phyloP scores from a whole-genome alignment of 2,888 invertebrate species.

The Leptopilina syphax region DNA sequence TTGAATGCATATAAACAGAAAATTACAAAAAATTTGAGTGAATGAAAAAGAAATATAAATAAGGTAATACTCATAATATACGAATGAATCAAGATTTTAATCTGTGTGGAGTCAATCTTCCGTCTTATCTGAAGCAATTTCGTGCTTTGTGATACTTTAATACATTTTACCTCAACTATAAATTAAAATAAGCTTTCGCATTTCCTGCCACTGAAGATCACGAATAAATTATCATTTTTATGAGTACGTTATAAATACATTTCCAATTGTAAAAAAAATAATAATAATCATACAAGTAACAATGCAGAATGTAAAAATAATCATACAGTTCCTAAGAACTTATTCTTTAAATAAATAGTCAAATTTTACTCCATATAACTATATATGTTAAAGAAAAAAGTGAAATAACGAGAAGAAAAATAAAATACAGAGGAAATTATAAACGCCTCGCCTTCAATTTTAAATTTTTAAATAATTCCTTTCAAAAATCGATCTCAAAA shows the following conservation, averaged over 20 bases:
- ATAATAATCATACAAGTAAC: neutral
- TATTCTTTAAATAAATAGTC: no score
- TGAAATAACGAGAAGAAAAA: no score
- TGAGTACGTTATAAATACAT: neutral
- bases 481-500: no score
- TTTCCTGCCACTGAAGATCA: conserved; percentile 11
- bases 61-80: neutral
- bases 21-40: neutral
- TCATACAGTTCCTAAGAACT: no score
- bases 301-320: neutral
- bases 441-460: no score
- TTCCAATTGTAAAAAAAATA: neutral
- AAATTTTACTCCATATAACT: no score
- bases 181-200: conserved; percentile 9
- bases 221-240: conserved; percentile 28
- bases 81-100: neutral
- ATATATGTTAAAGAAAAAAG: no score
- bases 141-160: neutral
- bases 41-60: conserved; percentile 1
- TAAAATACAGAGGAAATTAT: no score
- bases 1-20: neutral
- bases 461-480: no score
- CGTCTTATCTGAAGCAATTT: conserved; percentile 30
- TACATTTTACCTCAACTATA: conserved; percentile 1
- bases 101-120: neutral